Base-by-base conservation (phyloP, 1,140 invertebrate species). In the Charaxes varanes region DNA sequence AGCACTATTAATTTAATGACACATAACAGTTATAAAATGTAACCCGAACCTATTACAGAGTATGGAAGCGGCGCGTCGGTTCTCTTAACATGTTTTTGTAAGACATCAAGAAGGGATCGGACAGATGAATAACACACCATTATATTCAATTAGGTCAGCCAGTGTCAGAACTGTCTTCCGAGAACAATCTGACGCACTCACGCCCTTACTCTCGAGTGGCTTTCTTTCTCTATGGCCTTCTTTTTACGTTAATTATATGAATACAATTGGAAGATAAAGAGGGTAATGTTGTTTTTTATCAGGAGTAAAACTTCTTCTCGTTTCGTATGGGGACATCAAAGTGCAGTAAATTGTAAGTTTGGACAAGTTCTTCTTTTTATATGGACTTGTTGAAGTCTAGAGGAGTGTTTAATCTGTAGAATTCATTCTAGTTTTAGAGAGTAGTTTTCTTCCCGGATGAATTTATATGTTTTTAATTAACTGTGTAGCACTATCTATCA, bases 71-170 rank as follows among this genome's bases (percentile, higher is more conserved):
- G 49, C 37, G 33, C 35, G 58, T 45, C 42, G 40, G 44, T 56
- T 47, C 52, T 46, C 44, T 33, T 64, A 55, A 70, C 61, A 53
- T 61, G 53, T 65, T 70, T 62, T 69, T 68, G 61, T 70, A 62
- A 71, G 56, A 57, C 57, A 54, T 56, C 61, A 53, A 58, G 52
- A 55, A 49, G 55, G 64, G 63, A 63, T 62, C 53, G 47, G 41
- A 50, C 49, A 53, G 57, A 63, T 64, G 68, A 71, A 82, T 74
- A 76, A 76, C 58, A 55, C 51, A 60, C 74, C 63, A 80, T 83
- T 80, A 83, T 80, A 73, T 77, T 79, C 79, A 83, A 83, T 80
- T 80, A 76, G 76, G 76, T 80, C 76, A 80, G 67, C 52, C 65
- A 55, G 60, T 70, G 62, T 63, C 71, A 63, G 72, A 61, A 59